Evolutionary conservation across 1,140 invertebrate species (phyloP), one percentile per base, ranked within the genome.

Genomic region (Triops cancriformis): DNA sequence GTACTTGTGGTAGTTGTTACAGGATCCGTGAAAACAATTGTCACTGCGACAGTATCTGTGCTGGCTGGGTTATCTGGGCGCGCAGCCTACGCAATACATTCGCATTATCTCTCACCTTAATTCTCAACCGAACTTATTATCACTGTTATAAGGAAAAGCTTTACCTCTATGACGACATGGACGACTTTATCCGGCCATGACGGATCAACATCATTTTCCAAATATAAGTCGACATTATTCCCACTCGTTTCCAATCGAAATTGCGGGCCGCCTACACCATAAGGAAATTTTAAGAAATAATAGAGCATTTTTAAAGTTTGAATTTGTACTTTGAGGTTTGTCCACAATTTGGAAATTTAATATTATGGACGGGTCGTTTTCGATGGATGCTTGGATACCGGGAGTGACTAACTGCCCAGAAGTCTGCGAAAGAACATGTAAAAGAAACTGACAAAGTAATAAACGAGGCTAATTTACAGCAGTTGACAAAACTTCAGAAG

Each of bases 1-100:
- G 41, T 76, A 42, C 42, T 76, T 28, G 75, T 76, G 42, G 42
- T 76, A 18, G 51, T 64, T 23, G 51, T 64, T 64, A 64, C 51
- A 18, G 41, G 18, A 26, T 74, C 31, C 27, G 73, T 26, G 73
- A 45, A 26, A 28, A 64, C 9, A 27, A 76, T 18, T 18, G 26
- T 51, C 7, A 18, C 42, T 1, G 18, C 31, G 43, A 51, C 28
- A 10, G 27, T 31, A 28, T 76, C 26, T 10, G 27, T 18, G 2
- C 43, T 27, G 37, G 26, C 74, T 27, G 43, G n/a, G 75, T 76
- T 45, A 51, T 28, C 42, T 27, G 6, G 41, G 4, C 41, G 26
- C 12, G 42, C 43, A 64, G 75, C 75, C 26, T 51, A 31, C 10
- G 28, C 73, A 7, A 74, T 42, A 10, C 26, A 28, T 74, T 74